Evolutionary conservation across 2,797 vertebrate species (phyloP).

Genomic region (Microctenopoma steveboyesi): DNA sequence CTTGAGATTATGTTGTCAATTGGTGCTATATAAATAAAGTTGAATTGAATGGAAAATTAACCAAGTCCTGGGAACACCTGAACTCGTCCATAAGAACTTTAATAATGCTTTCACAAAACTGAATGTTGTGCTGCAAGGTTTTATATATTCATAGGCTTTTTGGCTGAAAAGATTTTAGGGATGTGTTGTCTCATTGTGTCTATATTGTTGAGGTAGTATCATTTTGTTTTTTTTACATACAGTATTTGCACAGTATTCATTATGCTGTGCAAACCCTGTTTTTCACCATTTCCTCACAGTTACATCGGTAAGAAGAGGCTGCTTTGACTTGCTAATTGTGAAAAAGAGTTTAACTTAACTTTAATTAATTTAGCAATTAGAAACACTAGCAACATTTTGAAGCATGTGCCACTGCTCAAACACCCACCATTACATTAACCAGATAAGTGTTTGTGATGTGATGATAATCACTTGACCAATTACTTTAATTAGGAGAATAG

Average conservation of each 20-base stretch:
- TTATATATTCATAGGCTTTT: too few relatives aligned
- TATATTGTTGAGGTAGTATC: too few relatives aligned
- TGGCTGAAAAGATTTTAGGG: too few relatives aligned
- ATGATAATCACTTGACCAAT: conserved; percentile 65
- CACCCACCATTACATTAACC: conserved; percentile 42
- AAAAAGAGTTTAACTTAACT: conserved; percentile 5
- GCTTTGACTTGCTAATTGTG: conserved; percentile 31
- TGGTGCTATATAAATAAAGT: too few relatives aligned
- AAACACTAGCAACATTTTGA: conserved; percentile 29
- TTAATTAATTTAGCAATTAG: conserved; percentile 23
- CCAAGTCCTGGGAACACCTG: too few relatives aligned
- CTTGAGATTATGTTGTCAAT: too few relatives aligned
- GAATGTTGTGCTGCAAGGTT: too few relatives aligned
- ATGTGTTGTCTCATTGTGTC: too few relatives aligned
- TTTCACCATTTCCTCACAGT: conserved; percentile 17
- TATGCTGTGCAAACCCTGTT: not conserved
- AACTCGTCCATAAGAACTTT: too few relatives aligned
- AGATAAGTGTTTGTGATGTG: conserved; percentile 36
- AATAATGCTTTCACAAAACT: too few relatives aligned
- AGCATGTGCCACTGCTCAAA: conserved; percentile 36
- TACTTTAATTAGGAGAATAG: conserved; percentile 50
- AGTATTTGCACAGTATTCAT: not conserved
- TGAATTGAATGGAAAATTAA: too few relatives aligned
- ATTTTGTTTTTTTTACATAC: not conserved
- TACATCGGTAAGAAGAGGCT: not conserved